Evolutionary conservation across 2,888 invertebrate genomes (phyloP).

Genomic region (Nasonia oneida): DNA sequence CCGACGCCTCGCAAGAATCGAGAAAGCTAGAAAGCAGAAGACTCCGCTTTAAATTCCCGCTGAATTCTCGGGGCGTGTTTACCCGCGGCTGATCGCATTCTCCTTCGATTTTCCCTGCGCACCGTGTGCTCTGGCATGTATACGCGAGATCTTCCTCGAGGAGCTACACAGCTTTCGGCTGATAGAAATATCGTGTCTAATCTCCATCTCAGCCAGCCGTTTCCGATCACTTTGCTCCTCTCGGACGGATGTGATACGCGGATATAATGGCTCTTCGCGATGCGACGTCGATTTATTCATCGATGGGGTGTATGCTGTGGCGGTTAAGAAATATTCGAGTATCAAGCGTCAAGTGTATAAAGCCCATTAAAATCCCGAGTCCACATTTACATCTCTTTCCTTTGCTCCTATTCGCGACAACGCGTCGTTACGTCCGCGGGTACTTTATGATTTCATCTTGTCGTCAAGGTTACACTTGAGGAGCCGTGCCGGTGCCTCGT

Average conservation of each 20-base stretch:
- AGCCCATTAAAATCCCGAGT: background rate
- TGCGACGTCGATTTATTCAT: background rate
- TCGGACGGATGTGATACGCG: background rate
- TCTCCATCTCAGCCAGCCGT: background rate
- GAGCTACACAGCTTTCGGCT: background rate
- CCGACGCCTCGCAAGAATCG: background rate
- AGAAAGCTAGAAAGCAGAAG: background rate
- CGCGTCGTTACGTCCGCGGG: background rate
- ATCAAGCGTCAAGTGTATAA: no score
- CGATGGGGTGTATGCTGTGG: background rate
- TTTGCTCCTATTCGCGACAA: background rate
- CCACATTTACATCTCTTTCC: background rate
- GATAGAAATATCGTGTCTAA: constrained; percentile 43
- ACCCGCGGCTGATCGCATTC: constrained; percentile 28
- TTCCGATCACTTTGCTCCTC: background rate
- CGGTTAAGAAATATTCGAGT: no score
- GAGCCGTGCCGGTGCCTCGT: background rate
- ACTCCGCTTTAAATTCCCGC: constrained; percentile 30
- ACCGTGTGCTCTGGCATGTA: no score
- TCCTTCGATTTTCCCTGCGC: constrained; percentile 34
- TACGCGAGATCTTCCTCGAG: background rate
- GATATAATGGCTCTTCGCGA: background rate
- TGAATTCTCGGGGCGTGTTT: constrained; percentile 44
- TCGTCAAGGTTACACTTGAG: constrained; percentile 27
- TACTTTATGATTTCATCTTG: constrained; percentile 45